Evolutionary conservation across 2,113 vertebrate genomes (phyloP).

Genomic region (Pelecanus crispus): DNA sequence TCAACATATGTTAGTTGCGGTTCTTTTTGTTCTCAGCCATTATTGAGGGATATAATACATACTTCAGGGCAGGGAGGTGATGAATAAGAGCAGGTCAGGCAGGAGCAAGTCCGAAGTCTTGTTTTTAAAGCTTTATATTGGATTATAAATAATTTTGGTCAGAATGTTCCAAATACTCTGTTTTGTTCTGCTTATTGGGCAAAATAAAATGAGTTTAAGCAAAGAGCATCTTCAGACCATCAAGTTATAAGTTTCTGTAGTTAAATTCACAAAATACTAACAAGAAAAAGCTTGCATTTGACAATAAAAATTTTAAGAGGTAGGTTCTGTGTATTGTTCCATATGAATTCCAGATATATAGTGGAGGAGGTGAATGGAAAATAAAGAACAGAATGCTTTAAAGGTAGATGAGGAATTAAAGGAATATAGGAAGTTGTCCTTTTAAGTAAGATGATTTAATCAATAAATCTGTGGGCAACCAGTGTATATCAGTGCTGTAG

Average conservation of each 20-base stretch:
- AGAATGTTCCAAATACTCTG: neutral
- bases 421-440: neutral
- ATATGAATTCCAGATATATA: neutral
- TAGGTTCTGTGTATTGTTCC: neutral
- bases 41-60: neutral
- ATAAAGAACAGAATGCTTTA: neutral
- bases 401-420: neutral
- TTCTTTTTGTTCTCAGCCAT: neutral
- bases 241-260: neutral
- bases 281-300: neutral
- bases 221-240: neutral
- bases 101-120: neutral
- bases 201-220: neutral
- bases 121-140: neutral
- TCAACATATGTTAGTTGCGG: accelerated
- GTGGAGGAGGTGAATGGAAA: neutral
- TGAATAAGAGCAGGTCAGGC: neutral
- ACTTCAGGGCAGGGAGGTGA: neutral
- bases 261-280: neutral
- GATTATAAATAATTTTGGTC: neutral
- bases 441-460: neutral
- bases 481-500: neutral
- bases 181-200: neutral
- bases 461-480: neutral
- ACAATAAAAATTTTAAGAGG: neutral